Evolutionary conservation across 1,140 invertebrate genomes (phyloP), one percentile per base, ranked within the genome.

Genomic region (Coelopa frigida): DNA sequence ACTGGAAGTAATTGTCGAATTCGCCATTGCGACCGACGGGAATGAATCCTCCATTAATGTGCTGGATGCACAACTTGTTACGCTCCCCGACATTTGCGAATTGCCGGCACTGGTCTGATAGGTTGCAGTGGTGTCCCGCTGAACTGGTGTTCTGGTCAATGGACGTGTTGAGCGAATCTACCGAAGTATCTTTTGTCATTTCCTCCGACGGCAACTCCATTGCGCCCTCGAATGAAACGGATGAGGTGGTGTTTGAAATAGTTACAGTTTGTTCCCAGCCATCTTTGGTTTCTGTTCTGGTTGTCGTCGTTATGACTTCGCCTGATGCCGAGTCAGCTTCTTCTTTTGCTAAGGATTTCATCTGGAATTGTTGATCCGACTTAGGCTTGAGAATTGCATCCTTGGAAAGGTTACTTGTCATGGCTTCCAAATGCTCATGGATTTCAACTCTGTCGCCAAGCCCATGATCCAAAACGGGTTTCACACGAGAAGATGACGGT

Each of bases 11-110:
- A 44, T 44, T 29, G 41, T 49, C 21, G 40, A 32, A 11, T 27
- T 37, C 8, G 47, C 29, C 7, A 32, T 24, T 11, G 24, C 42
- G n/a, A n/a, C n/a, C 11, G 58, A 59, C 24, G 62, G 59, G 29
- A 53, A 64, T 8, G 63, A 66, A 45, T 67, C 61, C 44, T 70
- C 67, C 60, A 70, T 69, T 4, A 70, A 40, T 14, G 66, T 70
- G 42, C 61, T 70, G 20, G 67, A 70, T 14, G 61, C 67, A 51
- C 63, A 68, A 45, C 84, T 87, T 22, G 84, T 86, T 31, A 87
- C 77, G 68, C 84, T 87, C 14, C 83, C 83, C 4, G 85, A 87
- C 80, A 86, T 86, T 15, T 84, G 76, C 0, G 85, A 87, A 57
- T 88, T 85, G 1, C 82, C 83, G 66, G 87, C 85, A 57, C 83